A percentile compares a stretch with the other conserved stretches of the same genome.
phyloP scores from a whole-genome alignment of 1,140 invertebrate genomes.

The Drosophila aff. region DNA sequence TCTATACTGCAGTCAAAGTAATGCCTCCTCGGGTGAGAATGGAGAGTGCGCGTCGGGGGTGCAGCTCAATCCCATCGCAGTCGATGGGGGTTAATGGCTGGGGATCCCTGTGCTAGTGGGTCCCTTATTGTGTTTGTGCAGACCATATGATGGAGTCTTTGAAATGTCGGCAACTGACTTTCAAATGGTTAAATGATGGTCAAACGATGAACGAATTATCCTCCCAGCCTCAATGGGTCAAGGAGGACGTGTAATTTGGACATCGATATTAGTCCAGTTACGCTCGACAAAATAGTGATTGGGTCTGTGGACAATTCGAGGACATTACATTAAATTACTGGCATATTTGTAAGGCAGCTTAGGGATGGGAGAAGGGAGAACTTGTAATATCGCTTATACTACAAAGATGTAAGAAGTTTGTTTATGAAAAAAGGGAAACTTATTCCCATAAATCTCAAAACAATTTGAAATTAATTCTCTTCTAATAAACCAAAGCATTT shows the following conservation, averaged over 20 bases:
- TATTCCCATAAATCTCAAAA: not conserved
- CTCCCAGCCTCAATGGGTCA: constrained; percentile 2
- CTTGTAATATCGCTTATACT: not conserved
- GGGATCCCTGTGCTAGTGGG: constrained; percentile 12
- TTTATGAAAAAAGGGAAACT: not conserved
- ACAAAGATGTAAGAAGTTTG: not conserved
- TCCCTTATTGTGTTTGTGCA: constrained; percentile 51
- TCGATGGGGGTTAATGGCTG: constrained; percentile 35
- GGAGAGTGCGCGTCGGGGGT: not conserved
- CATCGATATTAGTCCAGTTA: not conserved
- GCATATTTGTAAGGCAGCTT: not conserved
- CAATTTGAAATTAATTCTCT: not conserved
- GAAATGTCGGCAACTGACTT: constrained; percentile 37
- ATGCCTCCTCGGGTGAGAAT: constrained; percentile 1
- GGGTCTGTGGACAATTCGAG: not conserved
- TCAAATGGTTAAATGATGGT: constrained; percentile 45
- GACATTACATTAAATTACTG: not conserved
- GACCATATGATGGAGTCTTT: constrained; percentile 38
- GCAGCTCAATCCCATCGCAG: constrained; percentile 27
- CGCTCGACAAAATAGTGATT: not conserved
- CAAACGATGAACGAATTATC: constrained; percentile 48
- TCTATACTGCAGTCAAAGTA: constrained; percentile 53
- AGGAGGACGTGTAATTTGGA: constrained; percentile 6
- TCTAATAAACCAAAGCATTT: not conserved
- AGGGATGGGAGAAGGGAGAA: too few relatives aligned